Evolutionary conservation across 1,140 invertebrate genomes (phyloP), one percentile per base, ranked within the genome.

Genomic region (Bombus vancouverensis): DNA sequence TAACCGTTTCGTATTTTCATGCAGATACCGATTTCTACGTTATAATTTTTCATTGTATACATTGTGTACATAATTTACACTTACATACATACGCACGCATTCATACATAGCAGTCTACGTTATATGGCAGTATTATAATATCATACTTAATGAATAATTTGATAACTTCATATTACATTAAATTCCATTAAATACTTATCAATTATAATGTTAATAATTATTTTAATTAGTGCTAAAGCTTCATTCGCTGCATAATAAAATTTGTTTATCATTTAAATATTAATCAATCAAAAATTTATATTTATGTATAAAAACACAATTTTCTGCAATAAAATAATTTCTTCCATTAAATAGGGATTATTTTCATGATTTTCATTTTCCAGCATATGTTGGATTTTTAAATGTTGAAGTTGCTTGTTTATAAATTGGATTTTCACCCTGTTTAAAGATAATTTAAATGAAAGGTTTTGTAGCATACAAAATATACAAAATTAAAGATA

Each of bases 341-440:
- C 22, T 15, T 59, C 34, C 68, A 74, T 57, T 47, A n/a, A 37
- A 37, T 68, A 53, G 32, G 42, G 47, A 72, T 82, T 65, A 66
- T 39, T 22, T 10, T 65, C 42, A n/a, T 90, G 78, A 81, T 18
- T 44, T 77, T 94, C 95, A 96, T 93, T 97, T 97, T 89, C 97
- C 98, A 88, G 97, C 97, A 92, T 99, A 99, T 8, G 98, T 99
- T 70, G 99, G 99, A 96, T 99, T 99, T 95, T 99, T 99, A 95
- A 99, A 99, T 37, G 99, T 99, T 39, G 99, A 99, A n/a, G 99
- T 99, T 25, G 99, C 99, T 96, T 99, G 98, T 94, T 98, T 99
- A 96, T 99, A 99, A 91, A 99, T 98, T 77, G 99, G 99, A 97
- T 99, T 99, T 95, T 99, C 98, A 86, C 98, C 98, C 98, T 99